Percentiles rank a stretch among this genome's conserved stretches.
phyloP scores from a whole-genome alignment of 2,113 vertebrate genomes.

The Aix galericulata region DNA sequence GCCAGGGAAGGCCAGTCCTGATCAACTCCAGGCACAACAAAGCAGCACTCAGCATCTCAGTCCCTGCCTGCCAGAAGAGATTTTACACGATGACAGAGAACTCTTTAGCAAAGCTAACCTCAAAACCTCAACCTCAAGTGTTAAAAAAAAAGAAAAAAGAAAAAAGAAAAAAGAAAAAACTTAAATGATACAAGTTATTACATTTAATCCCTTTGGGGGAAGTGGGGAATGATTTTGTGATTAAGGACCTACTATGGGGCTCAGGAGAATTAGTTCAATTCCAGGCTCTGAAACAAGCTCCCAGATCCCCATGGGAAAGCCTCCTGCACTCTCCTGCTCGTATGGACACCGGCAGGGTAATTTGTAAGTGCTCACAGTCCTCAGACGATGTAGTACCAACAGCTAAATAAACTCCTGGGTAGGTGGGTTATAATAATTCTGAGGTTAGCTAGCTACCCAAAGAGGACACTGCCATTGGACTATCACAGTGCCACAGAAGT shows the following conservation, averaged over 20 bases:
- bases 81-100: not conserved
- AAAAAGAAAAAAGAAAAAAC: constrained; percentile 13
- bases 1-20: not conserved
- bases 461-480: not conserved
- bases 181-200: constrained; percentile 63
- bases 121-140: constrained; percentile 42
- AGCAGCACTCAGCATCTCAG: not conserved
- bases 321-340: not conserved
- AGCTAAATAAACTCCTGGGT: not conserved
- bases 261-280: constrained; percentile 66
- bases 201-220: constrained; percentile 41
- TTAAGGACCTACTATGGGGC: constrained; percentile 59
- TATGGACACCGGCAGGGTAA: not conserved
- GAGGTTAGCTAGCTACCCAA: not conserved
- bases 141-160: constrained; percentile 48
- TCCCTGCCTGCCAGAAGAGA: not conserved
- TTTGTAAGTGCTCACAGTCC: not conserved
- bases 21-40: not conserved
- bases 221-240: constrained; percentile 64
- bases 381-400: not conserved
- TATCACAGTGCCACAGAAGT: not conserved
- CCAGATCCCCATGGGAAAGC: constrained; percentile 27
- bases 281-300: constrained; percentile 41
- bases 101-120: constrained; percentile 13
- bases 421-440: not conserved